A percentile compares a stretch with the other conserved stretches of the same genome.
Conservation (phyloP, 2,888 invertebrate genomes). For the Drosophila austrosaltans region DNA sequence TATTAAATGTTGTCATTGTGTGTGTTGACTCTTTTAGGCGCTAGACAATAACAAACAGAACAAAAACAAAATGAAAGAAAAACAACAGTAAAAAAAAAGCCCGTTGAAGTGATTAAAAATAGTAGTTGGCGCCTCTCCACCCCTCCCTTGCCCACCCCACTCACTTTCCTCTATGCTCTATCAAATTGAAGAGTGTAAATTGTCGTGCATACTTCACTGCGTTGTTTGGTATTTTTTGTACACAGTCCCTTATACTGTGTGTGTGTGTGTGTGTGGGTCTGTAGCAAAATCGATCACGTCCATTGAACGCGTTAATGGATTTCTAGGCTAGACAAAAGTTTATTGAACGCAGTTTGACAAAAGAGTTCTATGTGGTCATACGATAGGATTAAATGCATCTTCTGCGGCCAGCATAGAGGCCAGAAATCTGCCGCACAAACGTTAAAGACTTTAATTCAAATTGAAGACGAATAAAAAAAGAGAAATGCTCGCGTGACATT, state of each 20-base stretch:
- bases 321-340: conserved; percentile 72
- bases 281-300: conserved; percentile 66
- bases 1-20: conserved; percentile 76
- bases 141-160: neutral
- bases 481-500: neutral
- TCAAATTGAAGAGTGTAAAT: conserved; percentile 18
- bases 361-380: conserved; percentile 28
- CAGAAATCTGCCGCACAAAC: neutral
- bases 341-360: conserved; percentile 60
- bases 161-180: neutral
- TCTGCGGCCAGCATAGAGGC: neutral
- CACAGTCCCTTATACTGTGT: conserved; percentile 16
- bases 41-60: conserved; percentile 54
- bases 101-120: conserved; percentile 77
- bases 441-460: neutral
- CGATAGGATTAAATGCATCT: conserved; percentile 58
- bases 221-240: conserved; percentile 26
- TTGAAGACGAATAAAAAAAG: neutral
- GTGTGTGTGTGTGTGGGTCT: too few species aligned
- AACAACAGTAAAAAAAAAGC: conserved; percentile 46
- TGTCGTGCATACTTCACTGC: conserved; percentile 34
- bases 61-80: conserved; percentile 12
- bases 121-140: conserved; percentile 43
- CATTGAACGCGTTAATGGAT: conserved; percentile 67
- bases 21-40: conserved; percentile 58